Percentiles rank a stretch among this genome's conserved stretches.
phyloP scores from a whole-genome alignment of 2,113 vertebrate genomes.

The Bombycilla garrulus region DNA sequence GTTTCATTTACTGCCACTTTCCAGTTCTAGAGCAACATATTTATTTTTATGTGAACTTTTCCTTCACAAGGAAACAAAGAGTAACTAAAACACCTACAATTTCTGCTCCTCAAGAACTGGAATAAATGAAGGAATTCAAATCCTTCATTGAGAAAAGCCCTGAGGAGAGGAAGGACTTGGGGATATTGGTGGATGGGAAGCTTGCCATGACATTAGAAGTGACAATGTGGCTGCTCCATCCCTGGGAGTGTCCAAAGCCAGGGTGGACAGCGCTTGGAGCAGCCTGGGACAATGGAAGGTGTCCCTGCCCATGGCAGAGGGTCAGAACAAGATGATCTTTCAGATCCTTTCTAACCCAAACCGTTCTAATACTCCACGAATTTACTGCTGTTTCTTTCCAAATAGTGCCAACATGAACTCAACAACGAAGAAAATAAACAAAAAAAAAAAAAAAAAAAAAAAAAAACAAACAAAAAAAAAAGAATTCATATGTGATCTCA shows the following conservation, averaged over 20 bases:
- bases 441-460: background rate
- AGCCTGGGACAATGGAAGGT: background rate
- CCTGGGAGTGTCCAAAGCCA: background rate
- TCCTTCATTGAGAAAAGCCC: background rate
- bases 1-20: background rate
- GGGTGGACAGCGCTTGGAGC: too few relatives aligned
- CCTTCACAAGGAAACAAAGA: background rate
- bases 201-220: background rate
- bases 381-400: background rate
- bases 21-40: background rate
- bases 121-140: background rate
- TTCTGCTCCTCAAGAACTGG: background rate
- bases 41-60: background rate
- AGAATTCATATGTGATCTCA: background rate
- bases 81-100: background rate
- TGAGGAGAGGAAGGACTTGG: background rate
- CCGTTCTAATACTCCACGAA: accelerated
- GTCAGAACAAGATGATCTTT: accelerated
- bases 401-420: background rate
- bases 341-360: background rate
- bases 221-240: background rate
- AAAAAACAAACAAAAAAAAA: background rate
- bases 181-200: background rate
- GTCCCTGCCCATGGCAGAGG: background rate
- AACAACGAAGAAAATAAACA: background rate